Evolutionary conservation across 2,113 vertebrate genomes (phyloP).

Genomic region (Oncorhynchus keta): DNA sequence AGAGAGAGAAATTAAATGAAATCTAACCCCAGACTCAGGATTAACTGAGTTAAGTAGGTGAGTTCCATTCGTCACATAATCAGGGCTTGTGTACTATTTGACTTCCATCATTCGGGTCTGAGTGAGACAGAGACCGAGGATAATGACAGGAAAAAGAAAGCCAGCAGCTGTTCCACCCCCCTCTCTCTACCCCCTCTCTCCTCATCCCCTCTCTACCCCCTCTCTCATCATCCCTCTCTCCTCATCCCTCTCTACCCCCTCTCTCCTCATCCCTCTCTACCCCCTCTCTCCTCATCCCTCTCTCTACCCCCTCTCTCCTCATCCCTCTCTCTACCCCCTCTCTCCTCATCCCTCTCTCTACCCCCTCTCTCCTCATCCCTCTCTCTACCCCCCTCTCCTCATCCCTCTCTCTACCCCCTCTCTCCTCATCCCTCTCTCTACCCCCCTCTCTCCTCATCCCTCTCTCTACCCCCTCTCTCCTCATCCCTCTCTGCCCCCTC

Average conservation of each 20-base stretch:
- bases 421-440: neutral
- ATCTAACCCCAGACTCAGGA: constrained; percentile 65
- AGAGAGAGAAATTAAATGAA: constrained; percentile 74
- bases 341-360: constrained; percentile 39
- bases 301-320: neutral
- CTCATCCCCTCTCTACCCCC: neutral
- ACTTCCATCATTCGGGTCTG: constrained; percentile 71
- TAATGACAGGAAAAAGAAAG: constrained; percentile 71
- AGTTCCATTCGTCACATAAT: constrained; percentile 75
- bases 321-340: constrained; percentile 19
- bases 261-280: too few relatives aligned
- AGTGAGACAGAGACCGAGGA: constrained; percentile 62
- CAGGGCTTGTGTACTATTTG: constrained; percentile 70
- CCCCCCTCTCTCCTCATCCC: too few relatives aligned
- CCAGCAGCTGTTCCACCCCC: constrained; percentile 64
- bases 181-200: neutral
- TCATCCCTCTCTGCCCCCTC: too few relatives aligned
- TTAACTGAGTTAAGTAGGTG: constrained; percentile 70
- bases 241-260: constrained; percentile 48
- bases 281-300: neutral
- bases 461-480: constrained; percentile 36
- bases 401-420: neutral
- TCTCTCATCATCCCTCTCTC: too few relatives aligned
- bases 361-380: constrained; percentile 25
- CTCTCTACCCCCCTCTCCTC: constrained; percentile 1